Percentiles rank a stretch among this genome's conserved stretches.
These are phyloP conservation scores for Macrosteles quadrilineatus DNA, from an alignment of 1,140 invertebrate genomes.

Conservation along the genomic window DNA sequence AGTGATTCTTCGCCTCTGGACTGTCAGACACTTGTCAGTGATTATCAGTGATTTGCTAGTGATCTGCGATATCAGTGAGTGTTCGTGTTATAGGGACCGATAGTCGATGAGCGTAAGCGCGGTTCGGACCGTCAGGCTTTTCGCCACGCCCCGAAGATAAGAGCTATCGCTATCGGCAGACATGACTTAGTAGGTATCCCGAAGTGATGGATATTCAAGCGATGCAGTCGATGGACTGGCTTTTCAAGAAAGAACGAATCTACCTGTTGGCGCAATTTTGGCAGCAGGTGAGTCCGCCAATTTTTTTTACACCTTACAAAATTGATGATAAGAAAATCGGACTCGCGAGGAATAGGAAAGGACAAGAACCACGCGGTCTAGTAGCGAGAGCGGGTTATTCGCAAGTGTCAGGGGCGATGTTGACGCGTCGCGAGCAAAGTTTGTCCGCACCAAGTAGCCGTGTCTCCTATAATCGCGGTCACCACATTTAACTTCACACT, in stretches of 20 bases:
- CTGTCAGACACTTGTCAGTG: no score
- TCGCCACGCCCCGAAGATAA: slow-evolving; percentile 55
- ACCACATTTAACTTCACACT: no score
- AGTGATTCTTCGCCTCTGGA: no score
- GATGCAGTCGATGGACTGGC: slow-evolving; percentile 92
- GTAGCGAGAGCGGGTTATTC: neutral
- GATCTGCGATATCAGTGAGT: no score
- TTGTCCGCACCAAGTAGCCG: neutral
- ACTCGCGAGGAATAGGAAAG: neutral
- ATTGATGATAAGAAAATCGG: neutral
- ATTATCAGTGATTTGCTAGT: no score
- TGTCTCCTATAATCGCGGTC: no score
- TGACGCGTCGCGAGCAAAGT: slow-evolving; percentile 4
- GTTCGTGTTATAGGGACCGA: slow-evolving; percentile 33
- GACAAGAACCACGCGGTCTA: no score
- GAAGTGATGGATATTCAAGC: slow-evolving; percentile 66
- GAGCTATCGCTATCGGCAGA: neutral
- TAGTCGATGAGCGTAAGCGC: slow-evolving; percentile 23
- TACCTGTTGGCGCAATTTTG: slow-evolving; percentile 90
- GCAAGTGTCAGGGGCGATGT: neutral
- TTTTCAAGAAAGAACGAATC: slow-evolving; percentile 92
- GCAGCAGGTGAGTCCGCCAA: slow-evolving; percentile 76
- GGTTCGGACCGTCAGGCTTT: slow-evolving; percentile 52
- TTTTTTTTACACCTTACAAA: slow-evolving; percentile 22
- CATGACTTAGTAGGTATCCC: neutral